Conservation (phyloP, 2,797 vertebrate genomes). For the Dallia pectoralis region DNA sequence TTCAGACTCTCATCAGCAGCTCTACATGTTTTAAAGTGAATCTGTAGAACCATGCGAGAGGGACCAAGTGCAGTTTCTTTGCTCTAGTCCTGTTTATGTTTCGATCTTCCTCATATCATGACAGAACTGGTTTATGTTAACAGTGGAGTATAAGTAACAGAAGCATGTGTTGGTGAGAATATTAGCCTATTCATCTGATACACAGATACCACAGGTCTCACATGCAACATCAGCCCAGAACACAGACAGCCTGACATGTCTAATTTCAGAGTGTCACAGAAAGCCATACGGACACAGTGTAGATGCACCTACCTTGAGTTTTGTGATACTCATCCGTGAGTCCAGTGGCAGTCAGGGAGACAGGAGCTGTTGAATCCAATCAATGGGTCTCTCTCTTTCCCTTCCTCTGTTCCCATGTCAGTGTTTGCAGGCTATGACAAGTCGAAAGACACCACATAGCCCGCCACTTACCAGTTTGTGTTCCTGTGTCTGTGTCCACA, state of each 20-base stretch:
- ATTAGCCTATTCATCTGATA: not conserved
- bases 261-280: not conserved
- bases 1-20: not conserved
- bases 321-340: constrained; percentile 59
- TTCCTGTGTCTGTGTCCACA: not conserved
- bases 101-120: not conserved
- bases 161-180: not conserved
- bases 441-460: constrained; percentile 48
- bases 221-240: not conserved
- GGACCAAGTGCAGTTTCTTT: not conserved
- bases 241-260: not conserved
- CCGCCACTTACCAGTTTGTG: constrained; percentile 6
- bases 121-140: not conserved
- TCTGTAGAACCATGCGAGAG: not conserved
- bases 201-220: not conserved
- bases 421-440: constrained; percentile 48
- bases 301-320: constrained; percentile 59
- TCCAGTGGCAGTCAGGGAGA: constrained; percentile 32
- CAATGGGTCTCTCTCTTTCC: not conserved
- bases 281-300: not conserved
- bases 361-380: constrained; percentile 36
- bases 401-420: constrained; percentile 50
- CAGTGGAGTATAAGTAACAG: not conserved
- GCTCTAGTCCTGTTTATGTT: not conserved
- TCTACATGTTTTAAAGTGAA: not conserved